phyloP scores from a whole-genome alignment of 2,113 vertebrate species.

The Paramisgurnus dabryanus region DNA sequence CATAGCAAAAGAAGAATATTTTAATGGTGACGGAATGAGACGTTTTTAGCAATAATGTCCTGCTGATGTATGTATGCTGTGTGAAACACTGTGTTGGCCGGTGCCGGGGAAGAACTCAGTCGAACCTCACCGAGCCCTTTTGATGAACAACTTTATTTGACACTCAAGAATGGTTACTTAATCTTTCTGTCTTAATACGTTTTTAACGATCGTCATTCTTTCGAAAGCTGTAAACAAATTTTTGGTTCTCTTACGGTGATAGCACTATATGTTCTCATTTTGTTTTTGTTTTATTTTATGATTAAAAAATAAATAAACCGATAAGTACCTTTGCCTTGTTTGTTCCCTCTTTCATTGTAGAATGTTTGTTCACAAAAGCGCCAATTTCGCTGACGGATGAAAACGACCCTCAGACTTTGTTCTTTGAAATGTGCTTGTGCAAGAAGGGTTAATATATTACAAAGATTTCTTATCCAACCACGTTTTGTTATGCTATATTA shows the following conservation, averaged over 20 bases:
- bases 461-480: background rate
- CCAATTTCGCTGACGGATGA: background rate
- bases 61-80: conserved; percentile 33
- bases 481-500: background rate
- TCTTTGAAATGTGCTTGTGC: background rate
- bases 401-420: conserved; percentile 71
- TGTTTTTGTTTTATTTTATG: conserved; percentile 65
- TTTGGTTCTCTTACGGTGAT: conserved; percentile 60
- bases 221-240: conserved; percentile 63
- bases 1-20: conserved; percentile 32
- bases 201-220: conserved; percentile 49
- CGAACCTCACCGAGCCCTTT: conserved; percentile 33
- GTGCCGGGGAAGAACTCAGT: conserved; percentile 16
- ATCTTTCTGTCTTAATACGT: conserved; percentile 31
- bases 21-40: conserved; percentile 21
- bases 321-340: conserved; percentile 56
- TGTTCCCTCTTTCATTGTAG: background rate
- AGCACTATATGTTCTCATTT: conserved; percentile 64
- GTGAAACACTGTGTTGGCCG: conserved; percentile 43
- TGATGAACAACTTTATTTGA: conserved; percentile 56
- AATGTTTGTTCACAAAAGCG: conserved; percentile 3
- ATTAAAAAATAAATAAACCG: conserved; percentile 70
- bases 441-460: conserved; percentile 68
- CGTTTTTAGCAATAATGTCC: conserved; percentile 54
- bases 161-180: conserved; percentile 50